These are phyloP conservation scores for Malurus leucopterus DNA, from an alignment of 2,797 vertebrate species.

Conservation along the genomic window DNA sequence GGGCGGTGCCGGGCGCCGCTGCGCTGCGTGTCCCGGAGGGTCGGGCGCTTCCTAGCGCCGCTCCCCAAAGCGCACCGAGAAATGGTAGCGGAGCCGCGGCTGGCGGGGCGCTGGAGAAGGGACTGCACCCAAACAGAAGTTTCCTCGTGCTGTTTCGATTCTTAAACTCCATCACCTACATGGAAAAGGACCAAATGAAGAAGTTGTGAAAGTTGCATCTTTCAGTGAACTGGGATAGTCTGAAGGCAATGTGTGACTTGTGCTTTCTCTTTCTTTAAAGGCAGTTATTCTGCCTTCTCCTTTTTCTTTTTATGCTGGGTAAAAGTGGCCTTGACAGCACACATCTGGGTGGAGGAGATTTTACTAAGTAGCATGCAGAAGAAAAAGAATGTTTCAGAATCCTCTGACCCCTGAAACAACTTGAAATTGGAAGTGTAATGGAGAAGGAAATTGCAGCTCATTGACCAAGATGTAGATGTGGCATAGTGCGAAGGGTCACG, in stretches of 20 bases:
- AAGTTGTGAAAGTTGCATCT: background rate
- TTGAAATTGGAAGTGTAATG: accelerated
- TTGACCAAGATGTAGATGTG: accelerated
- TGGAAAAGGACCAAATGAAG: accelerated
- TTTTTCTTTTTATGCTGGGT: background rate
- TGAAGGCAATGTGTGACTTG: background rate
- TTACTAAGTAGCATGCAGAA: background rate
- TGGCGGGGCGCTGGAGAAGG: accelerated
- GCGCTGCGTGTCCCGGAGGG: accelerated
- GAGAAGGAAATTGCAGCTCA: background rate
- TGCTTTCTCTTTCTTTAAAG: background rate
- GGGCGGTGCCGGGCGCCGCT: accelerated
- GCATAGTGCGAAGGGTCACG: accelerated
- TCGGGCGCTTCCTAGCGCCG: accelerated
- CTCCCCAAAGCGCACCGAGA: accelerated
- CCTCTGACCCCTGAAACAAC: background rate
- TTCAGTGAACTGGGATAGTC: background rate
- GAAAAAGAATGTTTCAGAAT: accelerated
- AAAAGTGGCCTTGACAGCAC: background rate
- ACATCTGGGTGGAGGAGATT: accelerated
- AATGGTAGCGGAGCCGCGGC: accelerated
- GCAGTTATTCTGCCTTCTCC: background rate
- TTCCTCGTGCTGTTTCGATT: background rate
- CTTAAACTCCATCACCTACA: background rate
- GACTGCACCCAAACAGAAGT: background rate